Percentiles rank a stretch among this genome's conserved stretches.
Evolutionary conservation across 92 coral and sea anemone genomes (phyloP).

Genomic region (Micromussa lordhowensis): DNA sequence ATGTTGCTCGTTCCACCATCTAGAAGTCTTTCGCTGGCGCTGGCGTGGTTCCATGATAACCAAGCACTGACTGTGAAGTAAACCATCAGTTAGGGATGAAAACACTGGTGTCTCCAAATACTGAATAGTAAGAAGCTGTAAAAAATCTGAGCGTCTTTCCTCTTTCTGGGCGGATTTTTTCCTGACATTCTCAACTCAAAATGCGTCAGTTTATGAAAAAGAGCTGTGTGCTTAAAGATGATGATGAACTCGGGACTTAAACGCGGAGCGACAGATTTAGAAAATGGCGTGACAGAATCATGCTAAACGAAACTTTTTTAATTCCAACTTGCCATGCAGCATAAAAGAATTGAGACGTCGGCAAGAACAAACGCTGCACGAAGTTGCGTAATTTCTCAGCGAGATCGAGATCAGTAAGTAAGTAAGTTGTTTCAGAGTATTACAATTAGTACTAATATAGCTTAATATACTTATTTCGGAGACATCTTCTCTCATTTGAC

Average conservation of each 20-base stretch:
- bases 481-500: no score
- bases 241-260: background rate
- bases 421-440: no score
- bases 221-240: background rate
- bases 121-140: background rate
- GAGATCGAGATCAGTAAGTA: background rate
- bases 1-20: constrained; percentile 10
- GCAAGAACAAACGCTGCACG: background rate
- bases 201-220: background rate
- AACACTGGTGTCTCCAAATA: background rate
- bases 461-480: no score
- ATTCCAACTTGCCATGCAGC: background rate
- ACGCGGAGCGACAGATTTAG: no score
- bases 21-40: background rate
- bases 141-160: no score
- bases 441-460: no score
- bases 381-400: background rate
- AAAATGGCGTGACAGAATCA: no score
- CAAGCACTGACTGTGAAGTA: background rate
- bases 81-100: background rate
- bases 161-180: background rate
- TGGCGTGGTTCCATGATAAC: background rate
- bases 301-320: background rate
- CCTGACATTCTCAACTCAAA: background rate
- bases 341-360: background rate